Conservation (phyloP, 2,113 vertebrate species). For the Aix galericulata region DNA sequence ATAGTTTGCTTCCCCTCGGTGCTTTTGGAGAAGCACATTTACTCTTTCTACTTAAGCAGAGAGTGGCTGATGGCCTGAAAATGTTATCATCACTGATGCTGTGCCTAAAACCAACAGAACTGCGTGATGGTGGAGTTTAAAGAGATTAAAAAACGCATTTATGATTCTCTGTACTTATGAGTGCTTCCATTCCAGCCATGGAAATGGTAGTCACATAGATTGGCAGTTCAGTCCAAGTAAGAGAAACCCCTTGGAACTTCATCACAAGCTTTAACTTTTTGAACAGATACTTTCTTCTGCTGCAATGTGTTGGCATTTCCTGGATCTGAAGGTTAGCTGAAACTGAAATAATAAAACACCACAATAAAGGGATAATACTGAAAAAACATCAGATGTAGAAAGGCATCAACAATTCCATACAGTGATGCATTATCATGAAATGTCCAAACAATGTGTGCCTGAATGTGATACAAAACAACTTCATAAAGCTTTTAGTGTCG, state of each 20-base stretch:
- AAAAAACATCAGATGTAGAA: not conserved
- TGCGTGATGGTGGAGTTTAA: not conserved
- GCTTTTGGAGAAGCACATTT: not conserved
- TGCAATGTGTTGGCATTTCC: not conserved
- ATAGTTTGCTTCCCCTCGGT: not conserved
- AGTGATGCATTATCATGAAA: not conserved
- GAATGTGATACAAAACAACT: not conserved
- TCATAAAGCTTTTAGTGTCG: not conserved
- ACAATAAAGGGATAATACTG: not conserved
- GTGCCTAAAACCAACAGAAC: not conserved
- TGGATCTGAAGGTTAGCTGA: not conserved
- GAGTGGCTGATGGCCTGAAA: not conserved
- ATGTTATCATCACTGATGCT: not conserved
- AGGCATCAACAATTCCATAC: not conserved
- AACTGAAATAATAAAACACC: not conserved
- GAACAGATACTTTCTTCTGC: not conserved
- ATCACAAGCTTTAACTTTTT: not conserved
- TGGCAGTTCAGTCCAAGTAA: not conserved
- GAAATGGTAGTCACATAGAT: not conserved
- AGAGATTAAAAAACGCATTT: not conserved
- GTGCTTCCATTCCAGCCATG: not conserved
- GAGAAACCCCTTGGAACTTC: not conserved
- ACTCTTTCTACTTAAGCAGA: not conserved
- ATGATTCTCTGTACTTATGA: not conserved
- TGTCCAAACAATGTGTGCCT: not conserved